Evolutionary conservation across 2,113 vertebrate species (phyloP).

Genomic region (Ariopsis seemanni): DNA sequence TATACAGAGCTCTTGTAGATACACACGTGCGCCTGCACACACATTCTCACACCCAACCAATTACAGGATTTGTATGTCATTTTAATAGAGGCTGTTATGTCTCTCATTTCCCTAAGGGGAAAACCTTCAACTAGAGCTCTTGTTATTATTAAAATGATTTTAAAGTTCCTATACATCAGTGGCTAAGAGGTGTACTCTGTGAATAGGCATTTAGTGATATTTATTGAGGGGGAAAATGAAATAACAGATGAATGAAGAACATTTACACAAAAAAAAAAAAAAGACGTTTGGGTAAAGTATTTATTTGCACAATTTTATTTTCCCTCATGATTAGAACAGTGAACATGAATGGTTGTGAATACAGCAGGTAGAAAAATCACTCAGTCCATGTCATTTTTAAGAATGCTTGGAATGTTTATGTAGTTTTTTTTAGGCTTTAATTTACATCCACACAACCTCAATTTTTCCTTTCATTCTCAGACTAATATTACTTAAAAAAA

Average conservation of each 20-base stretch:
- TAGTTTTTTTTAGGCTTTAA: not conserved
- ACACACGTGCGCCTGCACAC: not conserved
- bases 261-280: not conserved
- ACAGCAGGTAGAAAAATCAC: not conserved
- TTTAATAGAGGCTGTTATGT: slow-evolving; percentile 51
- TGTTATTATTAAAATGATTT: slow-evolving; percentile 43
- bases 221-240: slow-evolving; percentile 37
- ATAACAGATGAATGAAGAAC: not conserved
- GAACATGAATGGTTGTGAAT: slow-evolving; percentile 17
- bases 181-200: slow-evolving; percentile 42
- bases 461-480: not conserved
- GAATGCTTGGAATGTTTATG: not conserved
- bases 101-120: slow-evolving; percentile 34
- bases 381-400: slow-evolving; percentile 18
- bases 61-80: slow-evolving; percentile 54
- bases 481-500: not conserved
- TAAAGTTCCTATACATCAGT: slow-evolving; percentile 42
- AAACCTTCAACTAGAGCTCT: slow-evolving; percentile 43
- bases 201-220: slow-evolving; percentile 51
- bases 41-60: slow-evolving; percentile 20
- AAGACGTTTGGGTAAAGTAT: slow-evolving; percentile 49
- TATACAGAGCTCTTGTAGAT: not conserved
- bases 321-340: slow-evolving; percentile 33
- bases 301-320: slow-evolving; percentile 64
- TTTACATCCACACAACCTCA: not conserved